Percentiles rank a stretch among this genome's conserved stretches.
phyloP scores from a whole-genome alignment of 2,888 invertebrate species.

The Vannuccia rotundouncinata region DNA sequence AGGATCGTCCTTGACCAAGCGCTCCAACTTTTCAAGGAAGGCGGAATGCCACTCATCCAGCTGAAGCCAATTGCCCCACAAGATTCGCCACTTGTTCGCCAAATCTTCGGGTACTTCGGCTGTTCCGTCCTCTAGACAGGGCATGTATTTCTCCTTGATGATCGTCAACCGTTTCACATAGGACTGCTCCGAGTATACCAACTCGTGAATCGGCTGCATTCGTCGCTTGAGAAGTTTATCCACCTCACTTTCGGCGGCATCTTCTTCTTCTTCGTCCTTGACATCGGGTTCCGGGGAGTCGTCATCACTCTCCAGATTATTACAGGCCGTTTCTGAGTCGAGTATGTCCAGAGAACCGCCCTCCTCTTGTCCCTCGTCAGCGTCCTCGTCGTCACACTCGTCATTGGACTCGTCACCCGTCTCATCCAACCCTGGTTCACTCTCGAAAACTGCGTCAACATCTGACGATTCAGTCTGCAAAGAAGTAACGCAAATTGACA shows the following conservation, averaged over 20 bases:
- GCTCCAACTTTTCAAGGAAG: constrained; percentile 27
- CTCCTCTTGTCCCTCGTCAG: background rate
- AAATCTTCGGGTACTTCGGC: constrained; percentile 33
- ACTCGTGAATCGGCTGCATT: constrained; percentile 31
- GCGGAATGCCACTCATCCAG: constrained; percentile 35
- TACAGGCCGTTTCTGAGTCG: background rate
- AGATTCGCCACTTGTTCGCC: constrained; percentile 32
- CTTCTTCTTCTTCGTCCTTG: background rate
- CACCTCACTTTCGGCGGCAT: background rate
- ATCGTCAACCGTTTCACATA: constrained; percentile 24
- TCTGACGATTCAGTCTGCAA: no score
- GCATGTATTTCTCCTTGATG: constrained; percentile 28
- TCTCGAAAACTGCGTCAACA: no score
- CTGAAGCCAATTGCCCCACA: constrained; percentile 40
- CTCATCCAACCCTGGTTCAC: background rate
- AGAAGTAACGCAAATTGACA: no score
- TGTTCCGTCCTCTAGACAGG: background rate
- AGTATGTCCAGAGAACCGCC: background rate
- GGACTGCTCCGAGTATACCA: constrained; percentile 17
- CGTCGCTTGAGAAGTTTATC: background rate
- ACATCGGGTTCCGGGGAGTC: background rate
- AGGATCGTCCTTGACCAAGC: constrained; percentile 4
- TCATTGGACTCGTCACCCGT: background rate
- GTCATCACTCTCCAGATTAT: background rate
- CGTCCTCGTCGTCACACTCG: background rate